A percentile compares a stretch with the other conserved stretches of the same genome.
Evolutionary conservation across 1,140 invertebrate species (phyloP).

Genomic region (Augochlora pura): DNA sequence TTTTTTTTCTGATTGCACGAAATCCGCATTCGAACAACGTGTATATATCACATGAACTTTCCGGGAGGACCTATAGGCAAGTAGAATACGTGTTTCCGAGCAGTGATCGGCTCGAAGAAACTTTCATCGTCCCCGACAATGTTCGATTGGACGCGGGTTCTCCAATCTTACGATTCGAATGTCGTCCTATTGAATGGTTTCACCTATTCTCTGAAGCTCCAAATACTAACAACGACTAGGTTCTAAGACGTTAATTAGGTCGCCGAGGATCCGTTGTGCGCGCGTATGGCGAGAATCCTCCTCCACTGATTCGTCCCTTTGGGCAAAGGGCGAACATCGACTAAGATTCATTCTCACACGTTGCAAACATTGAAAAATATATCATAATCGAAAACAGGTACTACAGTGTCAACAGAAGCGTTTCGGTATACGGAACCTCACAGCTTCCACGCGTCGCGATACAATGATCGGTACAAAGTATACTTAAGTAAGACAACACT

Average conservation of each 20-base stretch:
- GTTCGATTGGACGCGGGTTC: slow-evolving; percentile 7
- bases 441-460: too few relatives aligned
- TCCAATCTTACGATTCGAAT: slow-evolving; percentile 31
- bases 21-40: too few relatives aligned
- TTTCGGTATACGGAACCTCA: too few relatives aligned
- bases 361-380: too few relatives aligned
- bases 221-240: slow-evolving; percentile 38
- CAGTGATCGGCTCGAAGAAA: slow-evolving; percentile 11
- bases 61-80: too few relatives aligned
- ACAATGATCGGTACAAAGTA: too few relatives aligned
- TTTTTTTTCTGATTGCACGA: too few relatives aligned
- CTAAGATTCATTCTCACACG: not conserved
- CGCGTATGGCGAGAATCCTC: slow-evolving; percentile 9
- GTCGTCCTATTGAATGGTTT: slow-evolving; percentile 10
- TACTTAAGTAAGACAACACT: too few relatives aligned
- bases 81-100: not conserved
- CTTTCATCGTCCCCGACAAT: slow-evolving; percentile 33
- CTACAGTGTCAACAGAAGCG: too few relatives aligned
- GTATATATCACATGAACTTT: too few relatives aligned
- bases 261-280: slow-evolving; percentile 24
- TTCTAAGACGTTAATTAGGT: slow-evolving; percentile 41
- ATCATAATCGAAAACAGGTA: too few relatives aligned
- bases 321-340: slow-evolving; percentile 34
- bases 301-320: slow-evolving; percentile 40
- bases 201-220: slow-evolving; percentile 26